Evolutionary conservation across 2,888 invertebrate genomes (phyloP), one percentile per base, ranked within the genome.

Genomic region (Sicus ferrugineus): DNA sequence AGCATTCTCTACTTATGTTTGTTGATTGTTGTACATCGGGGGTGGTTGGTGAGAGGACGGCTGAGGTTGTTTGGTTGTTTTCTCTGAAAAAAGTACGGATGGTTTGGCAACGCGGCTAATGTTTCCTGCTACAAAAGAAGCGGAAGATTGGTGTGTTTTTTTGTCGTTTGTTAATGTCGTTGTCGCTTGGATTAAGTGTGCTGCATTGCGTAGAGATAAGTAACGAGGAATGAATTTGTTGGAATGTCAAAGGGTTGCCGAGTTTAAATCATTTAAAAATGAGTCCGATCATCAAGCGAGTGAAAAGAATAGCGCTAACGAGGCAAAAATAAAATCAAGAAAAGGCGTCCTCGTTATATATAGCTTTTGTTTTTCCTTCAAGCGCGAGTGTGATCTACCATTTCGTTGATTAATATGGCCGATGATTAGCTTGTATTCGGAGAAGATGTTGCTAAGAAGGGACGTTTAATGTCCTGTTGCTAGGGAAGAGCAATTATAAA

Each of bases 181-280:
- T 42, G 42, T 61, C 61, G 26, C 42, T 61, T 42, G 61, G n/a
- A 23, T 61, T 42, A 61, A 61, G 61, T 54, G 54, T 26, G 26
- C 16, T 23, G 23, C 61, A 26, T 11, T 28, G 9, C 61, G 42
- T 38, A 5, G 61, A 61, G 42, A 61, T 42, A 61, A 61, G n/a
- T 61, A 14, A 21, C 11, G 21, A 28, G 28, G 54, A 14, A 30
- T 7, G 14, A 21, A 26, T 42, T 42, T 23, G 16, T 28, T 28
- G 63, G 46, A 16, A 3, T 28, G 38, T 19, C 42, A 46, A 62
- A 62, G 42, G 46, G 42, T 62, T 62, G 42, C 62, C 59, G 38
- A 31, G 59, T 19, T 42, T 63, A 48, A 42, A 7, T 62, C 16
- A 62, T 48, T 46, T 63, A 11, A 63, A 46, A 50, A 30, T 48